phyloP scores from a whole-genome alignment of 37 sponge, comb jelly and placozoan species.

The Trichoplax adhaerens region DNA sequence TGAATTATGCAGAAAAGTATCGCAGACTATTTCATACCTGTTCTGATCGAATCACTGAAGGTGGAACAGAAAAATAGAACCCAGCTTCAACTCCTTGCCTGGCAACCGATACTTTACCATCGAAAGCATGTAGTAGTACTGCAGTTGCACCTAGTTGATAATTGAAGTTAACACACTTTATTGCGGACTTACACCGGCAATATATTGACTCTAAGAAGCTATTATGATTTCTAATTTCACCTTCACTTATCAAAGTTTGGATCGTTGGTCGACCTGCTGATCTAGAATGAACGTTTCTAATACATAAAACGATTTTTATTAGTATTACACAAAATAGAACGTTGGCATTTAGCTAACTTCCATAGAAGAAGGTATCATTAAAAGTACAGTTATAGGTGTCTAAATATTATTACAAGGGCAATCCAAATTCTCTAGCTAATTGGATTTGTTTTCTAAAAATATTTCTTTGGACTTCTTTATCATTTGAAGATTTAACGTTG shows the following conservation, averaged over 20 bases:
- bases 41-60: constrained; percentile 5
- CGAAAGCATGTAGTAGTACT: constrained; percentile 20
- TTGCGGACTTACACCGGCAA: not conserved
- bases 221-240: not conserved
- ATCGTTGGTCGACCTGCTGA: constrained; percentile 22
- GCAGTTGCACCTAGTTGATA: too few species aligned
- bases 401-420: not conserved
- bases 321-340: too few species aligned
- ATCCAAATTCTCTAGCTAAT: constrained; percentile 7
- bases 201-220: too few species aligned
- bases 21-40: too few species aligned
- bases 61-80: constrained; percentile 19
- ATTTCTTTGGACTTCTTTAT: too few species aligned
- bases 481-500: too few species aligned
- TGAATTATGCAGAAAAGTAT: too few species aligned
- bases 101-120: constrained; percentile 10
- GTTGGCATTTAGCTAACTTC: too few species aligned
- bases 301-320: too few species aligned
- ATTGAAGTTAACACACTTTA: not conserved
- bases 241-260: not conserved
- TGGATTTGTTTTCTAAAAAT: not conserved
- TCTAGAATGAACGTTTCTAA: constrained; percentile 15
- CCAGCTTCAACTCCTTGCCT: constrained; percentile 17
- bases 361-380: too few species aligned
- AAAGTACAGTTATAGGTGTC: too few species aligned